Base-by-base conservation (phyloP, 2,888 invertebrate genomes). In the Luperina nickerlii region DNA sequence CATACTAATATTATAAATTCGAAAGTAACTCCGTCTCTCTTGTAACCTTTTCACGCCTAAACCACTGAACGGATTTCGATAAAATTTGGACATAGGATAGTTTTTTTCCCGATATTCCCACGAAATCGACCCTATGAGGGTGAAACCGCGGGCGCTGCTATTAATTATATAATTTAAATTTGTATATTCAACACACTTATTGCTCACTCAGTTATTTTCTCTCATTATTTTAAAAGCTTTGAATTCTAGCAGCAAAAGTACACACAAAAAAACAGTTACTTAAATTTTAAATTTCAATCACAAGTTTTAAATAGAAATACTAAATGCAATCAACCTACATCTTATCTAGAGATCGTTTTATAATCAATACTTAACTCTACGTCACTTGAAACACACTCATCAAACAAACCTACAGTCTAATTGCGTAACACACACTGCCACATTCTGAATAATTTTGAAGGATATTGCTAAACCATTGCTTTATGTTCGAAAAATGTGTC, bases 341-440 rank as follows among this genome's bases (percentile, higher is more conserved):
- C 6, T 48, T n/a, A n/a, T n/a, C n/a, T n/a, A 48, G 72, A 84
- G 42, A 74, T 72, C 45, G 51, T 18, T 32, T 13, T n/a, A 2
- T 38, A 67, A 69, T n/a, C 13, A 74, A 63, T 45, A 48, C 9
- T 27, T 48, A 48, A 38, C 13, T 24, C 15, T 57, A 45, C 6
- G 15, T 27, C 15, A 27, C 20, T 42, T 20, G 32, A 45, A 38
- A n/a, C 11, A 48, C 5, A 38, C 9, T 62, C 6, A 38, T 45
- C 0, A 27, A 45, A 48, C 6, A 18, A 65, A 60, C 13, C 60
- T 54, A 9, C 54, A 24, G 9, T 24, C 9, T 24, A 57, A 24
- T 57, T 57, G 20, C 11, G 11, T n/a, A 60, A 60, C 57, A 13
- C 57, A 11, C 24, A 4, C 11, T 57, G 11, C 24, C 24, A 57